A percentile compares a stretch with the other conserved stretches of the same genome.
Evolutionary conservation across 2,113 vertebrate species (phyloP).

Genomic region (Ivindomyrus marchei): DNA sequence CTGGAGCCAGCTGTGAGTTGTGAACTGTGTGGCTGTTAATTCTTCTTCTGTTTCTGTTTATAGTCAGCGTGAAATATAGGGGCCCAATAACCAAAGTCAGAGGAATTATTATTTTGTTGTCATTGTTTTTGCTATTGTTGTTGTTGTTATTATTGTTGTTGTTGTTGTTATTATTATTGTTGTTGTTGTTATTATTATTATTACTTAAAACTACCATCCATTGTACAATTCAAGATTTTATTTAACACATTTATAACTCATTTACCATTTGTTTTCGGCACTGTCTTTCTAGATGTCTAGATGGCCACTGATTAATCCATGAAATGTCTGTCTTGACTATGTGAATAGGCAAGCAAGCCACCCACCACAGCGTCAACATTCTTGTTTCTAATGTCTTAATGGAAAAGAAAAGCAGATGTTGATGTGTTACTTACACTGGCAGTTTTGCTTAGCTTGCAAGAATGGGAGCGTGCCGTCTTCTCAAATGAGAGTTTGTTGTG

Average conservation of each 20-base stretch:
- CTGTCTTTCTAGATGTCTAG: neutral
- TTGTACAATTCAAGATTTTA: neutral
- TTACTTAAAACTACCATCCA: neutral
- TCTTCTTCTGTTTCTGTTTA: neutral
- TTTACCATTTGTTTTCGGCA: neutral
- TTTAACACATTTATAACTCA: neutral
- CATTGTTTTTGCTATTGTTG: too few relatives aligned
- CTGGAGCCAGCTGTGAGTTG: conserved; percentile 84
- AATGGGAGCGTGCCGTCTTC: too few relatives aligned
- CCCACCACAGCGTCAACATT: neutral
- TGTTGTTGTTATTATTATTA: neutral
- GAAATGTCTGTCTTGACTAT: neutral
- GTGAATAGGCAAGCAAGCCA: neutral
- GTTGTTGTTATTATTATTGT: too few relatives aligned
- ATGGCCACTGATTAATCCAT: too few relatives aligned
- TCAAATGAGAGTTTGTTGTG: too few relatives aligned
- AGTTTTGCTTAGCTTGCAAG: too few relatives aligned
- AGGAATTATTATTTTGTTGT: neutral
- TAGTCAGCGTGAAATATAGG: neutral
- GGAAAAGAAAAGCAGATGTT: too few relatives aligned
- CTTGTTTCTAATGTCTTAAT: too few relatives aligned
- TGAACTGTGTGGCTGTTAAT: neutral
- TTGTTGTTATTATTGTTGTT: too few relatives aligned
- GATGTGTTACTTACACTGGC: too few relatives aligned
- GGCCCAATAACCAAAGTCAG: neutral